Evolutionary conservation across 2,888 invertebrate genomes (phyloP), one percentile per base, ranked within the genome.

Genomic region (Chaetogeoica ovagalla): DNA sequence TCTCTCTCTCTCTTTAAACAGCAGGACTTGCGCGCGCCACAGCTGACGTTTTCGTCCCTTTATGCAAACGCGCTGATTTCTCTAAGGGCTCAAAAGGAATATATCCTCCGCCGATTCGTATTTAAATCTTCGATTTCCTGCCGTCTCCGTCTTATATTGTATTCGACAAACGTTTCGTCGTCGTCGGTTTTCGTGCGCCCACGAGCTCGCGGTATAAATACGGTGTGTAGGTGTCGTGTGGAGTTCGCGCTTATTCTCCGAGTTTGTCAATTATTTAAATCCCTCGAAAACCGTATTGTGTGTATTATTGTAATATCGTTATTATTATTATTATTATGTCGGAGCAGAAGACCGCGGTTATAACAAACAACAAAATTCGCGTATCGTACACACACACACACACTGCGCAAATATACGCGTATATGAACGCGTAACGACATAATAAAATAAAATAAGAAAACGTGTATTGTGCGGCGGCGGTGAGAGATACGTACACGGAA

Each of bases 221-320:
- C 39, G 39, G 39, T 7, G 30, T 30, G 23, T 75, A 75, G 79
- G 79, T 79, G 70, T 71, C 79, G 79, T 79, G 79, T 71, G n/a
- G 79, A 39, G 79, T 79, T 79, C 70, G 43, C 55, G 43, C 55
- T n/a, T 23, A 79, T 79, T 79, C 71, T 71, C 79, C 71, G 79
- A 79, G 71, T 71, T 79, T 71, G 71, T 23, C 79, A 79, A 79
- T 79, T 79, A 79, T 79, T 79, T 52, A 79, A 79, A 79, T 79
- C 70, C 57, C 63, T n/a, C 30, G 30, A 30, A n/a, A 30, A n/a
- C 13, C 23, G 37, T 62, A 66, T 30, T 30, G 30, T 30, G 30
- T 30, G 4, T 30, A 30, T 30, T 30, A 30, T 30, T 30, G 30
- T 30, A 30, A 30, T 30, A 30, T 30, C 30, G 30, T 30, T 30